These are phyloP conservation scores for Xanthia icteritia DNA, from an alignment of 2,888 invertebrate genomes.

Conservation along the genomic window DNA sequence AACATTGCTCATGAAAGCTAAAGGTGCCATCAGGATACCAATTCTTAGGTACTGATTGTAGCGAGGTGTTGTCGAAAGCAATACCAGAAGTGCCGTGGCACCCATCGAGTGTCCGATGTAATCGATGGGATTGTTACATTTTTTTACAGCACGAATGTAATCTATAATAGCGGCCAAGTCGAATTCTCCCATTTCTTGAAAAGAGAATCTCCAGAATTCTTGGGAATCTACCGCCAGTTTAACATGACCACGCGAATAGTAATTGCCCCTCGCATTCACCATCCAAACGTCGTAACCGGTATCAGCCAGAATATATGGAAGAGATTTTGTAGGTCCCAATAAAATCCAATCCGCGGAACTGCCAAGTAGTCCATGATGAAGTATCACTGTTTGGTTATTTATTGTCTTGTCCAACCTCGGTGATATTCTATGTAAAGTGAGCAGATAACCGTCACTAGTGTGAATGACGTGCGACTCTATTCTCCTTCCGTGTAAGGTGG, in stretches of 20 bases:
- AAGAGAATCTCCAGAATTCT: constrained; percentile 81
- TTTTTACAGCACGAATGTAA: constrained; percentile 75
- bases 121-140: constrained; percentile 71
- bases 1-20: constrained; percentile 77
- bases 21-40: constrained; percentile 79
- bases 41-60: constrained; percentile 79
- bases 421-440: constrained; percentile 79
- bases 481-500: constrained; percentile 75
- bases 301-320: constrained; percentile 89
- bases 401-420: constrained; percentile 16
- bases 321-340: constrained; percentile 78
- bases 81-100: constrained; percentile 78
- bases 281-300: constrained; percentile 91
- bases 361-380: constrained; percentile 83
- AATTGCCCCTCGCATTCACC: constrained; percentile 86
- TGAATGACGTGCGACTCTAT: constrained; percentile 78
- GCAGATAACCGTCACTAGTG: constrained; percentile 80
- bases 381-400: constrained; percentile 72
- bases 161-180: constrained; percentile 81
- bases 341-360: constrained; percentile 85
- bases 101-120: constrained; percentile 85
- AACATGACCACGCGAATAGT: constrained; percentile 79
- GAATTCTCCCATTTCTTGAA: constrained; percentile 81
- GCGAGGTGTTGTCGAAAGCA: constrained; percentile 75
- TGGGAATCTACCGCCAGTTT: constrained; percentile 66